phyloP scores from a whole-genome alignment of 2,888 invertebrate species.

The Macroteleia sp. region DNA sequence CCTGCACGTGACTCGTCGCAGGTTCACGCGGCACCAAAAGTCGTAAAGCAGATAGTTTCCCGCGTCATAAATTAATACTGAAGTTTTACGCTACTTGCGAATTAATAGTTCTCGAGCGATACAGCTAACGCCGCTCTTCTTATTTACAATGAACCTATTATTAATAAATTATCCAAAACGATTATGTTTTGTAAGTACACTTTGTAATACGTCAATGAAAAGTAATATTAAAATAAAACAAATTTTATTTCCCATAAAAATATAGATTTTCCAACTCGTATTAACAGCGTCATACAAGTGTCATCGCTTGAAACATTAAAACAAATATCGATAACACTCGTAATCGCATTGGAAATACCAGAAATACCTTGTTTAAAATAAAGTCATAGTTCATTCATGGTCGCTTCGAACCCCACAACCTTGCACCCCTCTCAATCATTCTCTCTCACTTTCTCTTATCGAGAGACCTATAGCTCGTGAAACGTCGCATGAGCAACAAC shows the following conservation, averaged over 20 bases:
- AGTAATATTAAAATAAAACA: too few relatives aligned
- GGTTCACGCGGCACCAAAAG: conserved; percentile 66
- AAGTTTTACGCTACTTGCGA: conserved; percentile 65
- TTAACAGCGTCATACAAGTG: conserved; percentile 1
- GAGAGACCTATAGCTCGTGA: conserved; percentile 73
- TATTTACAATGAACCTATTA: conserved; percentile 38
- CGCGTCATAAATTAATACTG: conserved; percentile 73
- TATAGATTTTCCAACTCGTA: too few relatives aligned
- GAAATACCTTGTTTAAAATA: conserved; percentile 49
- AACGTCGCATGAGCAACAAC: conserved; percentile 81
- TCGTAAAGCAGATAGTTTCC: conserved; percentile 74
- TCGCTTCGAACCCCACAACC: conserved; percentile 69
- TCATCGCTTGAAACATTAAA: too few relatives aligned
- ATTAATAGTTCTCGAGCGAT: conserved; percentile 65
- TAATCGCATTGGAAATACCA: too few relatives aligned
- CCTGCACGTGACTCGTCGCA: conserved; percentile 64
- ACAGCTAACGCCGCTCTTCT: conserved; percentile 26
- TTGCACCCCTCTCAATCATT: conserved; percentile 66
- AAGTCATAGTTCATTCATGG: conserved; percentile 76
- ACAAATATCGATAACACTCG: too few relatives aligned
- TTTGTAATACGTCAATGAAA: too few relatives aligned
- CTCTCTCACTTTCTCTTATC: conserved; percentile 58
- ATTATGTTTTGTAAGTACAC: neutral
- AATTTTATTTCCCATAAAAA: too few relatives aligned
- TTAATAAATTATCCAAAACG: conserved; percentile 16